Base-by-base conservation (phyloP, 92 coral and sea anemone genomes). In the Parazoanthus swiftii region DNA sequence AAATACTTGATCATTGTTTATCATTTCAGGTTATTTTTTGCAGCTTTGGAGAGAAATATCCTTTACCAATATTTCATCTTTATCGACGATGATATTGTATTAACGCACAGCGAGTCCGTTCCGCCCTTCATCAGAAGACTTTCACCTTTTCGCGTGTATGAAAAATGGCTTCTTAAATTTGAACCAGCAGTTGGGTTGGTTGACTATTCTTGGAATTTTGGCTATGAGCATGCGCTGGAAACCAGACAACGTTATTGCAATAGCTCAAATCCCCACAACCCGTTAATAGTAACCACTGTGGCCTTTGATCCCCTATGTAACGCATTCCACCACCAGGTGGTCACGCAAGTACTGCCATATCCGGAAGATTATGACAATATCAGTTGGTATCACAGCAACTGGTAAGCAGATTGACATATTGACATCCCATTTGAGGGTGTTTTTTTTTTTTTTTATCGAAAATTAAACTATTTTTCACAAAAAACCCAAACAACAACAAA, bases 321-420 rank as follows among this genome's bases (percentile, higher is more conserved):
- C 77, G 86, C 63, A 14, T 68, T 83, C 73, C 77, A 83, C 21
- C 77, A 44, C 43, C 35, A 83, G 51, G 86, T 48, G 46, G 77
- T 83, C n/a, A 83, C 86, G 39, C 76, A 83, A 6, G 50, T 83
- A 16, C 86, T 83, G 8, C 86, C 86, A 2, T 83, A 83, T 68
- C 74, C 21, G 23, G 77, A 70, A 44, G 33, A 83, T n/a, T 71
- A 83, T 18, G 86, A 83, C 18, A n/a, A 33, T 46, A 26, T 70
- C 6, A 48, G 76, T 13, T 83, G 86, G 86, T 83, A 75, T 59
- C 77, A 83, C 65, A 83, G 86, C 58, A 68, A 83, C 65, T 67
- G 86, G 86, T 82, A 82, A 67, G 59, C 39, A 72, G 38, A 63
- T 11, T 54, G 59, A 54, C 59, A 54, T 14, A 15, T 14, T 54